Evolutionary conservation across 2,888 invertebrate species (phyloP).

Genomic region (Melanotus villosus): DNA sequence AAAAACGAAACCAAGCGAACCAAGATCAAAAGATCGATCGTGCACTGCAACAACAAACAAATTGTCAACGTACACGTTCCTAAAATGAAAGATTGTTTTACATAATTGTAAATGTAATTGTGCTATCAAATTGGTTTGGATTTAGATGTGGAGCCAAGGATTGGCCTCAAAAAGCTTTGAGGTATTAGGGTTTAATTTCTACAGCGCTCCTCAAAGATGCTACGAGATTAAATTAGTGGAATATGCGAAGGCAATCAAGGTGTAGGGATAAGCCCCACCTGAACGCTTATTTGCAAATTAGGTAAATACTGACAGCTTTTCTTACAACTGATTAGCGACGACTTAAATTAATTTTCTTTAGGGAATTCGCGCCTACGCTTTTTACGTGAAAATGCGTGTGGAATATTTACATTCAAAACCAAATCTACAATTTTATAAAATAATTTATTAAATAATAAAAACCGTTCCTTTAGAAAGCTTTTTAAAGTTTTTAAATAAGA

Average conservation of each 20-base stretch:
- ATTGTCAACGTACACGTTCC: neutral
- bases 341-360: constrained; percentile 35
- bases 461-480: too few species aligned
- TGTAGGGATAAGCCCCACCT: constrained; percentile 22
- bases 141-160: constrained; percentile 8
- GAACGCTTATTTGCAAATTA: constrained; percentile 39
- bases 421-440: too few species aligned
- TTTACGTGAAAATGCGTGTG: too few species aligned
- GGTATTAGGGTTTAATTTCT: constrained; percentile 22
- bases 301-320: constrained; percentile 31
- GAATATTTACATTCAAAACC: too few species aligned
- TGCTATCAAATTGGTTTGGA: constrained; percentile 1
- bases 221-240: constrained; percentile 27
- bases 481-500: too few species aligned
- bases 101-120: constrained; percentile 14
- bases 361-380: constrained; percentile 3
- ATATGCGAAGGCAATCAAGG: constrained; percentile 34
- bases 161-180: constrained; percentile 25
- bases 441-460: too few species aligned
- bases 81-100: neutral
- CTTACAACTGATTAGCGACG: constrained; percentile 28
- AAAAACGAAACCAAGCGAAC: constrained; percentile 3
- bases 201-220: constrained; percentile 13
- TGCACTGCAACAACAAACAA: constrained; percentile 5
- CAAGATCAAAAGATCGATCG: constrained; percentile 10